Conservation (phyloP, 2,888 invertebrate genomes). For the Drosophila gaucha region DNA sequence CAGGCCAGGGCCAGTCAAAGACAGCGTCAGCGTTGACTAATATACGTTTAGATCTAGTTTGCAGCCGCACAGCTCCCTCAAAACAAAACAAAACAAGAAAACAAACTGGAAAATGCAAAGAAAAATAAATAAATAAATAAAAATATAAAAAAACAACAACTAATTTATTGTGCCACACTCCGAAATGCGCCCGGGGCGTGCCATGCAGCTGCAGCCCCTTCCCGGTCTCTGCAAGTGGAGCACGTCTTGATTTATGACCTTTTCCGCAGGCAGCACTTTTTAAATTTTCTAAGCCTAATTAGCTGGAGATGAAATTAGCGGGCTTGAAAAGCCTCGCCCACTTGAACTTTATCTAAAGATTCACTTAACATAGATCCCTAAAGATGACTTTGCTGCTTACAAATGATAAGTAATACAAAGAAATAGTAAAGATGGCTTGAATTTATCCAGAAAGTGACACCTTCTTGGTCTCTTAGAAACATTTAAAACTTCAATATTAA, state of each 20-base stretch:
- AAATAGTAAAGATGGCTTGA: too few species aligned
- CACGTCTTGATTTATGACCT: conserved; percentile 72
- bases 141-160: conserved; percentile 20
- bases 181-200: conserved; percentile 8
- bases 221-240: conserved; percentile 2
- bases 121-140: conserved; percentile 1
- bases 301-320: conserved; percentile 74
- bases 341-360: neutral
- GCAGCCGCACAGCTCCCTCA: conserved; percentile 2
- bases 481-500: too few species aligned
- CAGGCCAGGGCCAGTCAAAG: conserved; percentile 69
- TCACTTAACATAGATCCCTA: neutral
- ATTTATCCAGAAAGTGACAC: too few species aligned
- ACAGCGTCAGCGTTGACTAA: conserved; percentile 64
- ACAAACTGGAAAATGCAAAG: neutral
- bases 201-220: conserved; percentile 64
- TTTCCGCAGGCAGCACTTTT: conserved; percentile 68
- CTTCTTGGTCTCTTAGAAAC: too few species aligned
- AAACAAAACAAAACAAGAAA: conserved; percentile 8
- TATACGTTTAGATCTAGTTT: conserved; percentile 66
- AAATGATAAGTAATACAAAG: neutral
- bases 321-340: conserved; percentile 4
- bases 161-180: conserved; percentile 50
- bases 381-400: neutral
- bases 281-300: conserved; percentile 72